Evolutionary conservation across 1,140 invertebrate genomes (phyloP).

Genomic region (Bombus breviceps): DNA sequence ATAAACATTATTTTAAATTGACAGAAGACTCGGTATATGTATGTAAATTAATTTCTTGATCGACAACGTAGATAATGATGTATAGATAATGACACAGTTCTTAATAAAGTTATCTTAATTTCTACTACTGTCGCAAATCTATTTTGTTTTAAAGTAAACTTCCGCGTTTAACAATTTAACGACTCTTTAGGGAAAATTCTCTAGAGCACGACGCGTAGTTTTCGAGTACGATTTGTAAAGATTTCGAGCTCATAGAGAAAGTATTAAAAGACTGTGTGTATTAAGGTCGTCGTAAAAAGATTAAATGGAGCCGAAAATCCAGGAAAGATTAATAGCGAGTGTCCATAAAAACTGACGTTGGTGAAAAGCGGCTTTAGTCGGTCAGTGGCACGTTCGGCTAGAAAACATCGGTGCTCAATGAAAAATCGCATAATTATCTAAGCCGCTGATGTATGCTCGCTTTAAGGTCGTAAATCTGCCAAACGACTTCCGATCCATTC

Average conservation of each 20-base stretch:
- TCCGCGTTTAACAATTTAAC: too few species aligned
- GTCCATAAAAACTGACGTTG: background rate
- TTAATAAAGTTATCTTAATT: background rate
- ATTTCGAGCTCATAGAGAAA: background rate
- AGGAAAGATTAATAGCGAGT: background rate
- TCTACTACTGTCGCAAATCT: background rate
- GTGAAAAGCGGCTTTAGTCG: constrained; percentile 46
- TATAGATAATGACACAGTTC: background rate
- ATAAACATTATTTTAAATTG: too few species aligned
- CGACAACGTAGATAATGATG: background rate
- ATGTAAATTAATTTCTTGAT: background rate
- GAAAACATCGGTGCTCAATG: constrained; percentile 1
- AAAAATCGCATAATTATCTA: constrained; percentile 25
- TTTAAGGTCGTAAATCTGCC: constrained; percentile 16
- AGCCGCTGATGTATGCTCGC: background rate
- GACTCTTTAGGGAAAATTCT: too few species aligned
- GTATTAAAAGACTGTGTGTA: background rate
- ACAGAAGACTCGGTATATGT: too few species aligned
- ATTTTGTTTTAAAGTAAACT: background rate
- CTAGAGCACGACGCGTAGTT: background rate
- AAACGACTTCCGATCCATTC: background rate
- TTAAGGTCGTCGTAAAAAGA: constrained; percentile 1
- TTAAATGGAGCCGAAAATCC: constrained; percentile 22
- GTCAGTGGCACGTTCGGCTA: constrained; percentile 45
- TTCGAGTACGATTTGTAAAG: background rate